Evolutionary conservation across 2,797 vertebrate genomes (phyloP), one percentile per base, ranked within the genome.

Genomic region (Leucoraja ocellata): DNA sequence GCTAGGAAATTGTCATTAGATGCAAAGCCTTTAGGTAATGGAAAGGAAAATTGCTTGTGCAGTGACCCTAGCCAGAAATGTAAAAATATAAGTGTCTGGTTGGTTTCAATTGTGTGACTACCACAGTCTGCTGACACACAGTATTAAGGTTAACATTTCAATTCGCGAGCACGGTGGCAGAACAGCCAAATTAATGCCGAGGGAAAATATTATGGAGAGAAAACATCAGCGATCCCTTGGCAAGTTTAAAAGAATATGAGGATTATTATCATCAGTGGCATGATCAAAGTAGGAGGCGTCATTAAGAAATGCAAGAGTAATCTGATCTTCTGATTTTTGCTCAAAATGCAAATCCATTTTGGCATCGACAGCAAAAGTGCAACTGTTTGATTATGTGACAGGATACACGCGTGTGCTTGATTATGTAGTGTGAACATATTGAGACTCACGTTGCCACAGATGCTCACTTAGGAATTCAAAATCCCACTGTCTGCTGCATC

Each of bases 381-480:
- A 92, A 92, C 25, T 46, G 39, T 92, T n/a, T 76, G 39, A 76
- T 92, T 58, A 92, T 46, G 36, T 76, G 73, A 54, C 90, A 92
- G 71, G 71, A 76, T 92, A 76, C 28, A 54, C 90, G 4, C 23
- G 54, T 54, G n/a, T 23, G 54, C 23, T 54, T 92, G 90, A 92
- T 76, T 92, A 76, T 92, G 90, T 74, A 92, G 68, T 76, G 39
- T 58, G 71, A 92, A 92, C 90, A 92, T 92, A 76, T 58, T 92
- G 71, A 92, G 76, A 23, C 25, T 58, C 36, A 74, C 46, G 76
- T 25, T 92, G 90, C 39, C 46, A 54, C 54, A 58, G 90, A 58
- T 76, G 90, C 71, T 92, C 90, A 76, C 46, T 92, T 92, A 74
- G 39, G 68, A 92, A 92, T 92, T 92, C 58, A n/a, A 76, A 92